Evolutionary conservation across 2,888 invertebrate genomes (phyloP).

Genomic region (Cryptops parisi): DNA sequence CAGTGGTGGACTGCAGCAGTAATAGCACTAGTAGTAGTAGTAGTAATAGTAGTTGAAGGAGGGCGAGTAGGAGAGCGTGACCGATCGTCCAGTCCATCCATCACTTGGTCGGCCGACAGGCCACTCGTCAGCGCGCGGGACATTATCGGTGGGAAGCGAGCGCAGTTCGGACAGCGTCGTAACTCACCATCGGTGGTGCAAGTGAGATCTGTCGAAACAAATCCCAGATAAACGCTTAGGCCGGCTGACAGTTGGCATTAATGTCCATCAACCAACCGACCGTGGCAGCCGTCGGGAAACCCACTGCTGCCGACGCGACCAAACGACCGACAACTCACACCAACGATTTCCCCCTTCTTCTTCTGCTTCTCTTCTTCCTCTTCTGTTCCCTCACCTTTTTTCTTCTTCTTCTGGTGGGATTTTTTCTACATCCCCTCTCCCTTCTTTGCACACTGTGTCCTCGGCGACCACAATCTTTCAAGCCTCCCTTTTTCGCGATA

Average conservation of each 20-base stretch:
- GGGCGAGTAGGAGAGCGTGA: too few relatives aligned
- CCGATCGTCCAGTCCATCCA: neutral
- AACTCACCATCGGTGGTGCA: neutral
- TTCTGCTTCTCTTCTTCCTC: neutral
- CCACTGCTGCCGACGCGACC: neutral
- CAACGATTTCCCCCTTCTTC: neutral
- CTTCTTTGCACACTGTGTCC: neutral
- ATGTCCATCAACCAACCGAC: neutral
- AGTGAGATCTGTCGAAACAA: slow-evolving; percentile 10
- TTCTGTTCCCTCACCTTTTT: neutral
- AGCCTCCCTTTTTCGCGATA: too few relatives aligned
- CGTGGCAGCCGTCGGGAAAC: neutral
- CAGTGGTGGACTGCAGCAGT: too few relatives aligned
- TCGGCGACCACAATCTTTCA: neutral
- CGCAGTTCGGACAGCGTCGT: neutral
- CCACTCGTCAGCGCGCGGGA: slow-evolving; percentile 10
- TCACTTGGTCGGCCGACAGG: slow-evolving; percentile 7
- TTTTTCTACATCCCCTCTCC: neutral
- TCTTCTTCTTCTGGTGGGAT: neutral
- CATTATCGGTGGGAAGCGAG: slow-evolving; percentile 7
- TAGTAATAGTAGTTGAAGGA: too few relatives aligned
- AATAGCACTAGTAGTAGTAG: too few relatives aligned
- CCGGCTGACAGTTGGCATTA: slow-evolving; percentile 1
- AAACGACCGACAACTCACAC: neutral
- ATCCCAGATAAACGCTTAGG: slow-evolving; percentile 13